A percentile compares a stretch with the other conserved stretches of the same genome.
Evolutionary conservation across 2,113 vertebrate genomes (phyloP).

Genomic region (Ailuropoda melanoleuca): DNA sequence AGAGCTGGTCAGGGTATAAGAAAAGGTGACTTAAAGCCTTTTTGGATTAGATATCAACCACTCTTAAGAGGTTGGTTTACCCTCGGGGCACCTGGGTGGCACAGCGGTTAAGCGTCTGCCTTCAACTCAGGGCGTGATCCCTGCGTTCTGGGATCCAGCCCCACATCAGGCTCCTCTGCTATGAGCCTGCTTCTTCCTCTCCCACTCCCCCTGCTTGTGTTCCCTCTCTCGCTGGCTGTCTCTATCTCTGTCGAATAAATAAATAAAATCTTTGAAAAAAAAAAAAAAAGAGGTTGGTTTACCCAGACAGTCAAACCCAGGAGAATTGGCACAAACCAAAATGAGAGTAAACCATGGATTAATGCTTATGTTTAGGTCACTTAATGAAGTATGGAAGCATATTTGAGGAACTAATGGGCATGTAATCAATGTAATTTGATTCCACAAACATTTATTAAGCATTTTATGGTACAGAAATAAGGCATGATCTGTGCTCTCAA

Average conservation of each 20-base stretch:
- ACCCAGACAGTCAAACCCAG: background rate
- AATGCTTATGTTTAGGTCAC: background rate
- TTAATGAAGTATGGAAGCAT: background rate
- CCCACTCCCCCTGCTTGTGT: too few relatives aligned
- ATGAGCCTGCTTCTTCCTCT: too few relatives aligned
- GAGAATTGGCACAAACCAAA: background rate
- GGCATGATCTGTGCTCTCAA: background rate
- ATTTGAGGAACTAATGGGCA: conserved; percentile 6
- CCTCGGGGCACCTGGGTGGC: too few relatives aligned
- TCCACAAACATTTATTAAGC: background rate
- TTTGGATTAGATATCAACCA: background rate
- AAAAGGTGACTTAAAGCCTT: background rate
- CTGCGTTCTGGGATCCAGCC: too few relatives aligned
- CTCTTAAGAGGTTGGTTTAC: background rate
- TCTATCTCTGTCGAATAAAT: too few relatives aligned
- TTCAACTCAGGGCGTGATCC: too few relatives aligned
- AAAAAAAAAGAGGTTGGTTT: background rate
- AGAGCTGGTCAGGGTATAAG: background rate
- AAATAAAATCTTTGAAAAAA: too few relatives aligned
- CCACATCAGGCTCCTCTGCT: too few relatives aligned
- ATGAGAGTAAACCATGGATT: background rate
- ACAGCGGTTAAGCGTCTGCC: too few relatives aligned
- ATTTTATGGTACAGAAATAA: background rate
- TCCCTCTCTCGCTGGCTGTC: too few relatives aligned
- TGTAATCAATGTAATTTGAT: background rate